Evolutionary conservation across 2,113 vertebrate genomes (phyloP), one percentile per base, ranked within the genome.

Genomic region (Thamnophis sirtalis): DNA sequence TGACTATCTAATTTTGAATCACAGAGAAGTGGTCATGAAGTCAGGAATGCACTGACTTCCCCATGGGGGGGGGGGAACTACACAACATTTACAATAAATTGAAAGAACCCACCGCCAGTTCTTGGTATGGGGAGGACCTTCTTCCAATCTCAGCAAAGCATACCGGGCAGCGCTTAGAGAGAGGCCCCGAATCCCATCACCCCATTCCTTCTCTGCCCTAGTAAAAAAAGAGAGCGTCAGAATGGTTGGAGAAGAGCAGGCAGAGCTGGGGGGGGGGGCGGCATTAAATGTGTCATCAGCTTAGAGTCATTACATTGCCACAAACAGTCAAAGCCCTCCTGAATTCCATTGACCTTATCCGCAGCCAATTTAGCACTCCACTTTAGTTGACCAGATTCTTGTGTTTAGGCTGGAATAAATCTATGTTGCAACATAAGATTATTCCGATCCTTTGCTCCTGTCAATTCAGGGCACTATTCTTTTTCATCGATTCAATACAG

Each of bases 141-240:
- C 99, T 93, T 99, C 99, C 58, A 99, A 97, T 1, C 99, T 97
- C 28, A 99, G 96, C 38, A 99, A 96, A 1, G 99, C 98, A 0
- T 99, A 99, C 87, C 99, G 98, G 10, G 99, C 99, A 0, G 98
- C 99, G 0, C 99, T 99, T n/a, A 99, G 97, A 0, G 99, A 99
- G 84, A 99, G 96, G 84, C 99, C 99, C 91, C 99, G 98, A 93
- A 99, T 99, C 9, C 99, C 99, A 4, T 99, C 99, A 0, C 99
- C 99, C 99, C 99, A 99, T 93, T 99, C 99, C 96, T 99, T 99
- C 96, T 99, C 99, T 7, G 99, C 99, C 21, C 98, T 98, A 95
- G 87, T 26, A 26, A 26, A 60, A 73, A 92, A 89, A 91, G 17
- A 91, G 43, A 94, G 85, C 43, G 7, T 53, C 54, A 38, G n/a